phyloP scores from a whole-genome alignment of 2,888 invertebrate genomes.

The Eutolmus rufibarbis region DNA sequence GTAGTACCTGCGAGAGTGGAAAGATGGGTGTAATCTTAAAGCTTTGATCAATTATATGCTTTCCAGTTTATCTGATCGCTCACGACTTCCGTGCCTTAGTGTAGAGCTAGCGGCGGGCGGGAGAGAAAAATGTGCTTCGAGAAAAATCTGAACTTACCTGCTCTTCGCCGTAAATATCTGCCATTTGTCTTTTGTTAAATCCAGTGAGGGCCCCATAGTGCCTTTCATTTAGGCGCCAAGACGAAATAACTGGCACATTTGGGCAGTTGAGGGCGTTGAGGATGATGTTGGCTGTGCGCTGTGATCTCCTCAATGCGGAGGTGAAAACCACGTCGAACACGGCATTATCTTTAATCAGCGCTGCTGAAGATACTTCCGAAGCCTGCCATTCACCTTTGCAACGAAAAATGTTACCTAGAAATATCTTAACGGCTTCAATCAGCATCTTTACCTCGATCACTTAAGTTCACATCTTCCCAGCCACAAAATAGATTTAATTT shows the following conservation, averaged over 20 bases:
- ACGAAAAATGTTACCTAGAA: not conserved
- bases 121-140: not conserved
- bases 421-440: not conserved
- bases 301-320: conserved; percentile 81
- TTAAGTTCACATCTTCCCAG: conserved; percentile 76
- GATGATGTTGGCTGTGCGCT: conserved; percentile 75
- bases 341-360: conserved; percentile 51
- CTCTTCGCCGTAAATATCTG: conserved; percentile 85
- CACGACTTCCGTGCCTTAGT: not conserved
- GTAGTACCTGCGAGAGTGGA: not conserved
- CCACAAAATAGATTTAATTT: conserved; percentile 77
- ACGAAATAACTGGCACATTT: conserved; percentile 73
- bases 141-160: conserved; percentile 66
- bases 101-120: not conserved
- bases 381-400: conserved; percentile 59
- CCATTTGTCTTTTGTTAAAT: conserved; percentile 87
- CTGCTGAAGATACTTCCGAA: conserved; percentile 50
- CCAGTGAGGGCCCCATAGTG: conserved; percentile 90
- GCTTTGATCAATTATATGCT: not conserved
- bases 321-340: conserved; percentile 84
- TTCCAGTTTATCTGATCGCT: not conserved
- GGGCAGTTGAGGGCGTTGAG: conserved; percentile 74
- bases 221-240: conserved; percentile 87
- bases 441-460: conserved; percentile 67
- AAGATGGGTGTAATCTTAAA: not conserved